phyloP scores from a whole-genome alignment of 2,888 invertebrate genomes.

The Xestobium rufovillosum region DNA sequence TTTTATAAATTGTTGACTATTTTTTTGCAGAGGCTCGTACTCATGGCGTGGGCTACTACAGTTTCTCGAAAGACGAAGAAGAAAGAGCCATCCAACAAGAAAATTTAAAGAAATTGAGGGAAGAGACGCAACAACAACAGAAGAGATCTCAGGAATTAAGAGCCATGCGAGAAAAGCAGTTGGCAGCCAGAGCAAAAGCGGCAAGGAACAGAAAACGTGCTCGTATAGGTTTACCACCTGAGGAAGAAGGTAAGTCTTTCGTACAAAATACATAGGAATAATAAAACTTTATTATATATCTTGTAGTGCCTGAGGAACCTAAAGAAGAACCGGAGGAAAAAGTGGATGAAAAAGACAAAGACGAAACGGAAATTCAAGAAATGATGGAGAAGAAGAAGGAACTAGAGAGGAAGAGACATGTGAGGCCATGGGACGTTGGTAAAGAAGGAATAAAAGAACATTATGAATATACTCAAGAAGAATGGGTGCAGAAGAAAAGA shows the following conservation, averaged over 20 bases:
- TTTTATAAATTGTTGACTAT: slow-evolving; percentile 7
- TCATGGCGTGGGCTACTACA: slow-evolving; percentile 89
- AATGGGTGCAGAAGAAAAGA: slow-evolving; percentile 70
- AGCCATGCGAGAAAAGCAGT: slow-evolving; percentile 55
- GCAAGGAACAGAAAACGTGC: slow-evolving; percentile 67
- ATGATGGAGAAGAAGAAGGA: slow-evolving; percentile 43
- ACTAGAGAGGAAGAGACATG: slow-evolving; percentile 47
- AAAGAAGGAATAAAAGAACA: slow-evolving; percentile 54
- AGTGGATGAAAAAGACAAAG: slow-evolving; percentile 17
- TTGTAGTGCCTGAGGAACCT: slow-evolving; percentile 21
- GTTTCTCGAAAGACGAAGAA: slow-evolving; percentile 80
- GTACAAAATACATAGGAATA: not conserved
- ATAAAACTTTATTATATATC: slow-evolving; percentile 3
- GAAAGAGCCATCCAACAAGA: slow-evolving; percentile 74
- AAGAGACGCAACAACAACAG: slow-evolving; percentile 64
- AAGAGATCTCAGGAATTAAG: slow-evolving; percentile 54
- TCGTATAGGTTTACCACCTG: slow-evolving; percentile 64
- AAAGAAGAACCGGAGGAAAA: slow-evolving; percentile 24
- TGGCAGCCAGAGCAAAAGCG: slow-evolving; percentile 63
- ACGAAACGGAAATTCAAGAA: no score
- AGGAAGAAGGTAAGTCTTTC: slow-evolving; percentile 46
- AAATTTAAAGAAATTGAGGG: slow-evolving; percentile 61
- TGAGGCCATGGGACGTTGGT: slow-evolving; percentile 68
- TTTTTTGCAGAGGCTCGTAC: slow-evolving; percentile 69
- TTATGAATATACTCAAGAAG: slow-evolving; percentile 62